phyloP scores from a whole-genome alignment of 2,888 invertebrate genomes.

The Tiphia femorata region DNA sequence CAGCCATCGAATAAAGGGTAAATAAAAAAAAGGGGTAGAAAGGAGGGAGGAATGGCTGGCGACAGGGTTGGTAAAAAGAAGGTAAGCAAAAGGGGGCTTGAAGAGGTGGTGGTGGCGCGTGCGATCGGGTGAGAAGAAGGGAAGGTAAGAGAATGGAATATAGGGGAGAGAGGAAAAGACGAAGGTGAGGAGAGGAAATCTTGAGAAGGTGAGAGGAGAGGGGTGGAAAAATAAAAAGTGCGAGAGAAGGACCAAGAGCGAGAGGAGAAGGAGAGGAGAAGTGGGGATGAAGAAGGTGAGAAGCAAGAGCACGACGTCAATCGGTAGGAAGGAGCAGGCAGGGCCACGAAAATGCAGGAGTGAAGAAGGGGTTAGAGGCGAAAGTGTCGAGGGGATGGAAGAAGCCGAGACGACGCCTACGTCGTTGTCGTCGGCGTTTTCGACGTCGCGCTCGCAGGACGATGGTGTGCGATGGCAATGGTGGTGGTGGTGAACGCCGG shows the following conservation, averaged over 20 bases:
- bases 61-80: background rate
- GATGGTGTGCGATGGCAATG: background rate
- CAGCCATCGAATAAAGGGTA: constrained; percentile 44
- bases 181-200: background rate
- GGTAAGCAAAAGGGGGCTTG: constrained; percentile 1
- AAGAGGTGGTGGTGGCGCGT: constrained; percentile 13
- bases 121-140: background rate
- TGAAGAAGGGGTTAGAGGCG: too few species aligned
- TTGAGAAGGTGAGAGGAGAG: background rate
- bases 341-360: too few species aligned
- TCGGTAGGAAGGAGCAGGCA: too few species aligned
- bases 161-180: background rate
- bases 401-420: too few species aligned
- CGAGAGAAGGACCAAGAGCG: background rate
- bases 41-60: background rate
- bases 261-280: too few species aligned
- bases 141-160: background rate
- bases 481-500: constrained; percentile 8
- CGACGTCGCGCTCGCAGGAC: background rate
- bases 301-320: too few species aligned
- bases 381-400: too few species aligned
- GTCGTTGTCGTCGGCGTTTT: too few species aligned
- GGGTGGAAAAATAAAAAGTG: background rate
- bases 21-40: constrained; percentile 26
- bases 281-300: background rate